Evolutionary conservation across 2,888 invertebrate genomes (phyloP).

Genomic region (Pachymerium ferrugineum): DNA sequence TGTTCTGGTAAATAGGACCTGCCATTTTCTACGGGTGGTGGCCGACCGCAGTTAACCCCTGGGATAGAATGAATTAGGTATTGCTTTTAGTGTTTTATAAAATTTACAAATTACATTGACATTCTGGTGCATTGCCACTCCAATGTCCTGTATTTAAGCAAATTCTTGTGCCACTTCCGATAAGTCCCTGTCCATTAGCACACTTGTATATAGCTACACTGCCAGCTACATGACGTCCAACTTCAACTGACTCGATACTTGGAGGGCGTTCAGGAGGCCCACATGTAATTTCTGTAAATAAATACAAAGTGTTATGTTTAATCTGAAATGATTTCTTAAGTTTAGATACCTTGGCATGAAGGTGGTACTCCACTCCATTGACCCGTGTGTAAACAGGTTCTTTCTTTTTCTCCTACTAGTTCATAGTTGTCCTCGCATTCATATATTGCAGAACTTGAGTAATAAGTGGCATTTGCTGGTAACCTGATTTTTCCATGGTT

Average conservation of each 20-base stretch:
- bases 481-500: conserved; percentile 69
- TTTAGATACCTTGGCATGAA: conserved; percentile 62
- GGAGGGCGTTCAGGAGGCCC: conserved; percentile 60
- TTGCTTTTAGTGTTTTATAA: not conserved
- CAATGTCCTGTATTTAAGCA: conserved; percentile 74
- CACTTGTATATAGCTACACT: conserved; percentile 75
- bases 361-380: conserved; percentile 85
- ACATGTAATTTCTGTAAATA: conserved; percentile 66
- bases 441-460: conserved; percentile 77
- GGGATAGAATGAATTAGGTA: conserved; percentile 41
- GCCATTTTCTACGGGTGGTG: conserved; percentile 69
- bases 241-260: conserved; percentile 49
- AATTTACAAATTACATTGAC: conserved; percentile 58
- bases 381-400: conserved; percentile 79
- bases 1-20: conserved; percentile 79
- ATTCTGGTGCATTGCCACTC: conserved; percentile 70
- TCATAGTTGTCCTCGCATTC: conserved; percentile 75
- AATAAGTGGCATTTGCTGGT: conserved; percentile 81
- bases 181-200: conserved; percentile 70
- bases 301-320: conserved; percentile 12
- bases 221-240: conserved; percentile 65
- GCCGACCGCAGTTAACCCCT: conserved; percentile 81
- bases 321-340: not conserved
- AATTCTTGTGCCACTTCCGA: conserved; percentile 67
- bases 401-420: conserved; percentile 72